Evolutionary conservation across 2,888 invertebrate species (phyloP).

Genomic region (Megastigmus dorsalis): DNA sequence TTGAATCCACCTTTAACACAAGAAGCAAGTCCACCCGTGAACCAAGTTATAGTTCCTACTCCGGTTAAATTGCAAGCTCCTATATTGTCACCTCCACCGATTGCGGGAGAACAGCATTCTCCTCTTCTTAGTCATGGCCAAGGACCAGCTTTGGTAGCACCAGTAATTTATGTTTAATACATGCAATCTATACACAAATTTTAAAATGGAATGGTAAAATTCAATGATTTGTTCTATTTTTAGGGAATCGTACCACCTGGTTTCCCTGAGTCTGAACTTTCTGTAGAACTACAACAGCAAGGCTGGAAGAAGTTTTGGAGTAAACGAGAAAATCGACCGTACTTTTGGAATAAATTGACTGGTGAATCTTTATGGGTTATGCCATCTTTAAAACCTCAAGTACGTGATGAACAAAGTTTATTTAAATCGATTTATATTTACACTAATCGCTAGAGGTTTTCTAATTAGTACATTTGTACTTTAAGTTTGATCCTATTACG

Average conservation of each 20-base stretch:
- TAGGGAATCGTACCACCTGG: conserved; percentile 62
- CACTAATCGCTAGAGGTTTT: neutral
- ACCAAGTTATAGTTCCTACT: conserved; percentile 74
- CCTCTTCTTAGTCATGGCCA: conserved; percentile 70
- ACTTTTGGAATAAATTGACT: conserved; percentile 96
- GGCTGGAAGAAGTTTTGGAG: conserved; percentile 99
- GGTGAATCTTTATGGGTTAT: conserved; percentile 98
- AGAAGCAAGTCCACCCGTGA: conserved; percentile 65
- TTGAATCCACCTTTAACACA: conserved; percentile 67
- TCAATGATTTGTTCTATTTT: neutral
- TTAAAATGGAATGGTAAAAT: neutral
- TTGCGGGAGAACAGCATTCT: conserved; percentile 65
- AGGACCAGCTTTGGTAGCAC: conserved; percentile 66
- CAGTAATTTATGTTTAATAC: conserved; percentile 60
- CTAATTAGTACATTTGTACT: neutral
- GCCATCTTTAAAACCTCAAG: conserved; percentile 86
- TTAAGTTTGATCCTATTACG: conserved; percentile 90
- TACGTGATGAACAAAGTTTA: conserved; percentile 56
- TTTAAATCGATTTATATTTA: neutral
- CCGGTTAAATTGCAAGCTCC: conserved; percentile 73
- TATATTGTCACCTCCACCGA: conserved; percentile 67
- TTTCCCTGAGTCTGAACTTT: conserved; percentile 76
- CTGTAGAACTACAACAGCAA: conserved; percentile 84
- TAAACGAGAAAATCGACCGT: conserved; percentile 93
- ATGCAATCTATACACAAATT: neutral